Evolutionary conservation across 2,888 invertebrate species (phyloP).

Genomic region (Ormyrus nitidulus): DNA sequence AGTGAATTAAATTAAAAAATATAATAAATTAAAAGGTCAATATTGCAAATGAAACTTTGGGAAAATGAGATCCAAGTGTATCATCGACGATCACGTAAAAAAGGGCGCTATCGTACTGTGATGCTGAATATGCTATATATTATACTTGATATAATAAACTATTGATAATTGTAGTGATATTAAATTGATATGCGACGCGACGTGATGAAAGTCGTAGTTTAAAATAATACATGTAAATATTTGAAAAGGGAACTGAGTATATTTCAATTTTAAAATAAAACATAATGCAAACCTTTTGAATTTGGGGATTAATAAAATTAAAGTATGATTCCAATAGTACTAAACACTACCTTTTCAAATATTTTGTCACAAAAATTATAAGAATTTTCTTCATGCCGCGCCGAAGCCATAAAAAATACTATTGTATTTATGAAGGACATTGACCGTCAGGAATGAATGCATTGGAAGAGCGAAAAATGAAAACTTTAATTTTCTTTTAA

Average conservation of each 20-base stretch:
- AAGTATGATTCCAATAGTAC: no score
- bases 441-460: constrained; percentile 1
- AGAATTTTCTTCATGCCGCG: background rate
- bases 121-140: constrained; percentile 68
- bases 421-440: constrained; percentile 30
- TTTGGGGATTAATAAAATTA: no score
- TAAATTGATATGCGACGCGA: constrained; percentile 46
- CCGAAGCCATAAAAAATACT: constrained; percentile 37
- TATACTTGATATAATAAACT: constrained; percentile 64
- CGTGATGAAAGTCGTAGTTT: constrained; percentile 5
- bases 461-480: constrained; percentile 29
- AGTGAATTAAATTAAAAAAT: no score
- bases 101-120: constrained; percentile 75
- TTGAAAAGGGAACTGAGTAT: no score
- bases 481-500: constrained; percentile 34
- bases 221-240: background rate
- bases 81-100: constrained; percentile 69
- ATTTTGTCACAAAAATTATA: constrained; percentile 5
- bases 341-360: background rate
- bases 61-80: constrained; percentile 62
- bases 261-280: no score
- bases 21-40: background rate
- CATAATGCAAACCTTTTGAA: no score
- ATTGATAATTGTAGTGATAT: constrained; percentile 60
- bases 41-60: constrained; percentile 6